Conservation (phyloP, 2,797 vertebrate species). For the Falco berigora region DNA sequence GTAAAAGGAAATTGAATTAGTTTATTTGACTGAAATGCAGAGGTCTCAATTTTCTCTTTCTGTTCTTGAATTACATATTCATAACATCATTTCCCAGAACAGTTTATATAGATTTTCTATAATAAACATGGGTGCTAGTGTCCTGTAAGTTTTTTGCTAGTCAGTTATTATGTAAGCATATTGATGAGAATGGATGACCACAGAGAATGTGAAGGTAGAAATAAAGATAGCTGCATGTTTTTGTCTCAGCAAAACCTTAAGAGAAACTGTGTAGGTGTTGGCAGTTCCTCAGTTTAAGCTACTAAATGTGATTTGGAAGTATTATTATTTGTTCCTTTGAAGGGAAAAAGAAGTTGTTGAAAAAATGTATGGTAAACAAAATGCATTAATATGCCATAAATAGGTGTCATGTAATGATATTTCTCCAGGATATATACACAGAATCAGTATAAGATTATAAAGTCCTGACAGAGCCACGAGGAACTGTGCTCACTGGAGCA, state of each 20-base stretch:
- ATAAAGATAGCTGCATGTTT: neutral
- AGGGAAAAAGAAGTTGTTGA: neutral
- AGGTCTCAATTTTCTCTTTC: neutral
- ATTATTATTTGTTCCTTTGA: neutral
- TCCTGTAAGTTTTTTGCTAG: constrained; percentile 12
- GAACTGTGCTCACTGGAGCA: neutral
- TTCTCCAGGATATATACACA: neutral
- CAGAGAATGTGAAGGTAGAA: neutral
- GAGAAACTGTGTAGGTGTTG: neutral
- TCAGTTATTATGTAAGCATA: neutral
- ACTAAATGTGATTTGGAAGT: neutral
- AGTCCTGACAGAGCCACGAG: neutral
- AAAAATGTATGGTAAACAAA: neutral
- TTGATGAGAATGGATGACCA: neutral
- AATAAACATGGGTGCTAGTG: neutral
- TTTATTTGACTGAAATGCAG: neutral
- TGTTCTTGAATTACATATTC: neutral
- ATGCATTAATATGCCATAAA: neutral
- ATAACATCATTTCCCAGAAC: neutral
- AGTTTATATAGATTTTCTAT: constrained; percentile 21
- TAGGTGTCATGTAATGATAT: neutral
- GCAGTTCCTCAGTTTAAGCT: neutral
- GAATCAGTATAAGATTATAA: neutral
- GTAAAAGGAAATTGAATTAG: neutral
- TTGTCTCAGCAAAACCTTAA: neutral